Base-by-base conservation (phyloP, 2,888 invertebrate genomes). In the Allophyes oxyacanthae region DNA sequence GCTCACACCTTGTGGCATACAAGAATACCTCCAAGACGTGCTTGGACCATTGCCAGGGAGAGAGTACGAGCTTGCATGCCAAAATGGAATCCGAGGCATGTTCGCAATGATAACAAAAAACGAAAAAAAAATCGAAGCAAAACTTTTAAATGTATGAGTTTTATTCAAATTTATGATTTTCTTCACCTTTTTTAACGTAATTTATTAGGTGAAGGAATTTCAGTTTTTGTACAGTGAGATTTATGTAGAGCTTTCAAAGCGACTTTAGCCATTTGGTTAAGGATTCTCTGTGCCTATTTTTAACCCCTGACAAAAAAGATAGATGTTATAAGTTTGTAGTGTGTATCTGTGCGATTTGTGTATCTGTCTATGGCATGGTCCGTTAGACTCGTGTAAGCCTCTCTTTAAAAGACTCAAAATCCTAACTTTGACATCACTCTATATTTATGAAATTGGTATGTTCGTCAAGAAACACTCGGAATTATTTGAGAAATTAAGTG, bases 11-110 rank as follows among this genome's bases (percentile, higher is more conserved):
- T 79, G 74, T 40, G 67, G 78, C 78, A 66, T 65, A 64, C 75
- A 45, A 59, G 69, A 55, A 65, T 72, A 75, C 74, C 76, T 77
- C 61, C 61, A 75, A 83, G 84, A 79, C 81, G 74, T 78, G 72
- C 50, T 72, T 87, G 88, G 87, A 77, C 34, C 55, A 7, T 6
- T 78, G 87, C 88, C 87, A 88, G 75, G 62, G 62, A 53, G 65
- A 72, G 77, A 84, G 83, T 83, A 77, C 83, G 79, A 82, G 79
- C 79, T 73, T 78, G 78, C 78, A 83, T 81, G 85, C 86, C 86
- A 85, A 86, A 86, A 84, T 81, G 82, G 81, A 83, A 81, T 82
- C 81, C 79, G 57, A 72, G 72, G 66, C 77, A 75, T 80, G 79
- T 78, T 81, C 75, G 75, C 72, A 65, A 63, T 77, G 72, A 77